Evolutionary conservation across 64 coral and sea anemone species (phyloP).

Genomic region (Anthopleura sola): DNA sequence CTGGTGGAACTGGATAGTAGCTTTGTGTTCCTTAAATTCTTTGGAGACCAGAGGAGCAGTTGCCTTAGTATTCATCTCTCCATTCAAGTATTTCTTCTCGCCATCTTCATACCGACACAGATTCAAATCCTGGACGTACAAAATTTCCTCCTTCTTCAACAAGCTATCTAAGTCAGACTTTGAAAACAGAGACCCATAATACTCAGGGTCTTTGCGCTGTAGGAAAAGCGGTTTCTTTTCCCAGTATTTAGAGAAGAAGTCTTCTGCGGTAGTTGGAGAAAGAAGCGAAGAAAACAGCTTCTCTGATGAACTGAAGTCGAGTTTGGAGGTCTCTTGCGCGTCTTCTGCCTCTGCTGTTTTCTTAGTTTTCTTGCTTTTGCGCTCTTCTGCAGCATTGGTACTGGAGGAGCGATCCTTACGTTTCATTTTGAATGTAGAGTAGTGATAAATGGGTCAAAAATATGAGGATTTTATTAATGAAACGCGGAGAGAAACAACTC

Average conservation of each 20-base stretch:
- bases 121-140: slow-evolving; percentile 66
- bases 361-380: slow-evolving; percentile 45
- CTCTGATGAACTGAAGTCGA: slow-evolving; percentile 58
- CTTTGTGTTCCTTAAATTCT: slow-evolving; percentile 50
- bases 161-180: slow-evolving; percentile 58
- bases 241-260: slow-evolving; percentile 70
- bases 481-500: background rate
- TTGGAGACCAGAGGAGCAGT: slow-evolving; percentile 36
- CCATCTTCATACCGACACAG: slow-evolving; percentile 71
- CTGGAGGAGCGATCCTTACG: slow-evolving; percentile 41
- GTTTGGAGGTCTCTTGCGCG: background rate
- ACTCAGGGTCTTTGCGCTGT: slow-evolving; percentile 57
- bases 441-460: background rate
- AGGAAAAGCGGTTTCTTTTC: slow-evolving; percentile 75
- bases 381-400: slow-evolving; percentile 33
- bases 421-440: slow-evolving; percentile 20
- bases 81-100: slow-evolving; percentile 69
- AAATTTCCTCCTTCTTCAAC: slow-evolving; percentile 76
- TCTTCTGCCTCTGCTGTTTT: slow-evolving; percentile 44
- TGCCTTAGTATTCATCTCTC: slow-evolving; percentile 9
- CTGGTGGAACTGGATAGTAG: slow-evolving; percentile 81
- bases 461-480: background rate
- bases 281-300: slow-evolving; percentile 53
- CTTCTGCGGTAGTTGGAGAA: slow-evolving; percentile 33
- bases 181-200: slow-evolving; percentile 60